Percentiles rank a stretch among this genome's conserved stretches.
Conservation (phyloP, 2,113 vertebrate genomes). For the Terrapene triunguis region DNA sequence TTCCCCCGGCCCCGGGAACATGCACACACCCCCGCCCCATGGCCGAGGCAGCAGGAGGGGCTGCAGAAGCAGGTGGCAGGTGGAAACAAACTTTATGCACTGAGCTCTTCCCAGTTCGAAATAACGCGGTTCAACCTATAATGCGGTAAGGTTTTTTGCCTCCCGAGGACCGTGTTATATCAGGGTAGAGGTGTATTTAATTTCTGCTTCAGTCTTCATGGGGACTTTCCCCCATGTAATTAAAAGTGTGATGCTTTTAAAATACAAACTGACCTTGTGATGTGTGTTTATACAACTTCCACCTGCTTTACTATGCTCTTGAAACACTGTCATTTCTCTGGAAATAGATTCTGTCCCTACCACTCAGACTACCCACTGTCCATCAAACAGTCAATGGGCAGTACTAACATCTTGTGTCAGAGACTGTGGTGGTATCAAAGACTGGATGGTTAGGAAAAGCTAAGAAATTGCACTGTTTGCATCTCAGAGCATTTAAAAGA, state of each 20-base stretch:
- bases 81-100: neutral
- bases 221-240: neutral
- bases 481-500: neutral
- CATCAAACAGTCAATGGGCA: neutral
- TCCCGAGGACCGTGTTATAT: no score
- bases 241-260: neutral
- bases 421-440: neutral
- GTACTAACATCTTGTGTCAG: neutral
- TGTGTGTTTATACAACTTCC: neutral
- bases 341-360: neutral
- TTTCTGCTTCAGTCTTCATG: conserved; percentile 1
- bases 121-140: no score
- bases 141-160: no score
- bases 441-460: neutral
- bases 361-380: no score
- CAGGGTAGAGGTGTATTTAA: neutral
- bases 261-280: neutral
- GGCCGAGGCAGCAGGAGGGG: neutral
- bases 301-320: neutral
- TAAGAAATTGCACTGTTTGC: neutral
- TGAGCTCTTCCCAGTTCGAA: neutral
- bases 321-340: neutral
- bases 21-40: neutral
- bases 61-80: neutral
- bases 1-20: neutral